phyloP scores from a whole-genome alignment of 1,140 invertebrate genomes.

The Episyrphus balteatus region DNA sequence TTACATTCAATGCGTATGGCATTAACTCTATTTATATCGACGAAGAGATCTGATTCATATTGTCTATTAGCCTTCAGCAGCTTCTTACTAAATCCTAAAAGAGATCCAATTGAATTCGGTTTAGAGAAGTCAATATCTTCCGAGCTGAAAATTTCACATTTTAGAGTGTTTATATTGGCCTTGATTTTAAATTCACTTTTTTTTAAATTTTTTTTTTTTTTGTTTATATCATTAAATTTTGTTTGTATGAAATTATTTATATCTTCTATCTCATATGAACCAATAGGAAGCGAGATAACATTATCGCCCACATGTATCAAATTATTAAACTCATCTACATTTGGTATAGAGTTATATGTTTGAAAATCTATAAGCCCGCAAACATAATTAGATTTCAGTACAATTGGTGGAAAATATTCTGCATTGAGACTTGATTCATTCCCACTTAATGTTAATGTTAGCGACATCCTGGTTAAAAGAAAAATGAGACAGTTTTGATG shows the following conservation, averaged over 20 bases:
- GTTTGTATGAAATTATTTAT: slow-evolving; percentile 7
- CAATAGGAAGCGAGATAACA: slow-evolving; percentile 10
- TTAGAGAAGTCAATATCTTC: slow-evolving; percentile 9
- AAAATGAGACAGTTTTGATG: not conserved
- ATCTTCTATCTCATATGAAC: slow-evolving; percentile 13
- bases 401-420: slow-evolving; percentile 12
- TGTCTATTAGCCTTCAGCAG: slow-evolving; percentile 6
- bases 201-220: slow-evolving; percentile 3
- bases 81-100: slow-evolving; percentile 11
- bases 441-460: slow-evolving; percentile 5
- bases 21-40: slow-evolving; percentile 16
- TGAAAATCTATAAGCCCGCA: slow-evolving; percentile 10
- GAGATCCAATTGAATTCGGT: slow-evolving; percentile 7
- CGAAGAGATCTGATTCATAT: slow-evolving; percentile 10
- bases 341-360: slow-evolving; percentile 11
- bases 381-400: slow-evolving; percentile 8
- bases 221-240: no score
- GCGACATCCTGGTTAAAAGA: slow-evolving; percentile 4
- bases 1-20: slow-evolving; percentile 14
- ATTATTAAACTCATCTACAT: slow-evolving; percentile 13
- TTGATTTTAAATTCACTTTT: slow-evolving; percentile 6
- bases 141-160: slow-evolving; percentile 8
- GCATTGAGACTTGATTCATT: slow-evolving; percentile 5
- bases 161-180: slow-evolving; percentile 16
- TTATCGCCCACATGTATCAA: slow-evolving; percentile 6